Evolutionary conservation across 2,113 vertebrate genomes (phyloP), one percentile per base, ranked within the genome.

Genomic region (Xiphophorus couchianus): DNA sequence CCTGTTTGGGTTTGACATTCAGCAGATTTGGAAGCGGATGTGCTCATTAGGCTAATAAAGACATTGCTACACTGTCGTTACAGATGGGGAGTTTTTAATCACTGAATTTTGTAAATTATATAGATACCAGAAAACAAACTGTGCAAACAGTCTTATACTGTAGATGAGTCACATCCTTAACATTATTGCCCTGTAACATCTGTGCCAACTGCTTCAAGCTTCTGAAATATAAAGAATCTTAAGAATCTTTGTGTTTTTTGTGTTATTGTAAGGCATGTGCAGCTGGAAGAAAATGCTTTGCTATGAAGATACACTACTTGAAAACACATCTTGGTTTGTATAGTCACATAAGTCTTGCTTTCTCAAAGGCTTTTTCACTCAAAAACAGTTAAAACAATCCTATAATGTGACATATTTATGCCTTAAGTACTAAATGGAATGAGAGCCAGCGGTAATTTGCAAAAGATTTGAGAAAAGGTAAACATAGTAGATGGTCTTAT

Each of bases 111-210:
- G 7, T 35, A 64, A 54, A 44, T 74, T 35, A 35, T 25, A 7
- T 3, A 27, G 28, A 35, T 64, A 37, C 51, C 39, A 67, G 68
- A 62, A 75, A 81, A 62, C 73, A 71, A 62, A 67, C n/a, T 70
- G 44, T 31, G 22, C 71, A 25, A 17, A 9, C 25, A 30, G 4
- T 69, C 33, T 48, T n/a, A 30, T 62, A 12, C 28, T 73, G 10
- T n/a, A 11, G 19, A 35, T 60, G 44, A 69, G 60, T 73, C 69
- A 72, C 29, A 69, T 64, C 60, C 30, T 22, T 37, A 15, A 27
- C 39, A 60, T 62, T 10, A 25, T 51, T 58, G 58, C 33, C 39
- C 67, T 70, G 28, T 58, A 71, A 72, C 42, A 74, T 30, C 44
- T 60, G 25, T 63, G 30, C n/a, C 39, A 78, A n/a, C 71, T 62